Evolutionary conservation across 2,113 vertebrate genomes (phyloP).

Genomic region (Aegypius monachus): DNA sequence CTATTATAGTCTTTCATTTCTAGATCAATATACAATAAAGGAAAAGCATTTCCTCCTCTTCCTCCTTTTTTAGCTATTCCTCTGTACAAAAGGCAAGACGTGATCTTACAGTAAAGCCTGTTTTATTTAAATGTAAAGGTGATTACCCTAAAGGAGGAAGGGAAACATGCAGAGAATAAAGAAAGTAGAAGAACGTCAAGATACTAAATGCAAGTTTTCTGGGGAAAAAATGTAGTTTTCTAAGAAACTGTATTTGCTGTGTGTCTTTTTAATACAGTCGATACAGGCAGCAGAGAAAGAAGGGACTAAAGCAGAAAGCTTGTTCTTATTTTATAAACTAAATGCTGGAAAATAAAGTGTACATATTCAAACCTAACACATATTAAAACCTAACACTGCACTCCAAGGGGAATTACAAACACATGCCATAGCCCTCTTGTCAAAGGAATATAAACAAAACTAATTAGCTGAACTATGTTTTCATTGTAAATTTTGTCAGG

Average conservation of each 20-base stretch:
- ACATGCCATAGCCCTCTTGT: neutral
- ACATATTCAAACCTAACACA: neutral
- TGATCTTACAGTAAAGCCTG: neutral
- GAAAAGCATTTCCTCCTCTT: neutral
- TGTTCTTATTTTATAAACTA: neutral
- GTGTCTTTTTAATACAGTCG: neutral
- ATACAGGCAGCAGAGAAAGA: neutral
- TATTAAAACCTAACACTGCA: neutral
- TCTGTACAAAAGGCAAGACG: neutral
- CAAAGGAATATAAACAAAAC: constrained; percentile 18
- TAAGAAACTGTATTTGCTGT: neutral
- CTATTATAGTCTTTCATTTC: neutral
- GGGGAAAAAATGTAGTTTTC: neutral
- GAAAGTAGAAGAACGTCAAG: neutral
- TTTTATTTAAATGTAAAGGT: neutral
- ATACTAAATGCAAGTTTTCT: neutral
- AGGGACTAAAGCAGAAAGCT: neutral
- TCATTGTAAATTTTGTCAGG: constrained; percentile 27
- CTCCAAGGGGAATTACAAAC: constrained; percentile 24
- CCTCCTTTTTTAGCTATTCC: neutral
- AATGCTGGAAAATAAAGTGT: neutral
- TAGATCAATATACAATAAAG: neutral
- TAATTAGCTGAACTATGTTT: constrained; percentile 36
- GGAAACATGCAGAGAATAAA: neutral
- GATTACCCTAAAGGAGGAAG: neutral